Evolutionary conservation across 1,140 invertebrate species (phyloP), one percentile per base, ranked within the genome.

Genomic region (Chironomus tepperi): DNA sequence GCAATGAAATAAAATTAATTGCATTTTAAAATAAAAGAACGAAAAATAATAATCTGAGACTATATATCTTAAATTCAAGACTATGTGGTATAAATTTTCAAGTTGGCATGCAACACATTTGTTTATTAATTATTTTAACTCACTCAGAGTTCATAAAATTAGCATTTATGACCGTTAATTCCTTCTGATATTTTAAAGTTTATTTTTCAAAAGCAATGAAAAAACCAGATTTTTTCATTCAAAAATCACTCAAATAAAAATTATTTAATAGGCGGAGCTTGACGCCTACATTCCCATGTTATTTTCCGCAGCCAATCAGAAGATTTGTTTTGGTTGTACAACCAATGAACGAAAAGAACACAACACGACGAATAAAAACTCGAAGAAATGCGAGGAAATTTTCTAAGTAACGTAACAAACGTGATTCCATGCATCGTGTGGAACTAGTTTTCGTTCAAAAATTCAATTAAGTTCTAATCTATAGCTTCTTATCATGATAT

Each of bases 121-220:
- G n/a, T n/a, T 57, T 57, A 57, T 57, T 57, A 57, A 57, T 57
- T 47, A 47, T 47, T 10, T 47, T 47, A 34, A 47, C 43, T 47
- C 43, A 47, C 43, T 34, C 24, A 57, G n/a, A 57, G 47, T 5
- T 57, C 47, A 70, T 70, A 70, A 70, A 70, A 70, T 70, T 70
- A 70, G 65, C 65, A 70, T 70, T 70, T 70, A 19, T 16, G 19
- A 70, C 19, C 65, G 65, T 70, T 70, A 70, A 70, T 57, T 57
- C 24, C 24, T 34, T 34, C 12, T 57, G 7, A 57, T 34, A 34
- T 34, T 34, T 34, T 34, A 57, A 57, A 57, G 2, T 57, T 34
- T 34, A 34, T 34, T 2, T 34, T 34, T 34, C 24, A 34, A 34
- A 34, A 34, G 24, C 24, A 34, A 2, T 34, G n/a, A n/a, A 34